These are phyloP conservation scores for Eristalis intricaria DNA, from an alignment of 2,888 invertebrate genomes.

Conservation along the genomic window DNA sequence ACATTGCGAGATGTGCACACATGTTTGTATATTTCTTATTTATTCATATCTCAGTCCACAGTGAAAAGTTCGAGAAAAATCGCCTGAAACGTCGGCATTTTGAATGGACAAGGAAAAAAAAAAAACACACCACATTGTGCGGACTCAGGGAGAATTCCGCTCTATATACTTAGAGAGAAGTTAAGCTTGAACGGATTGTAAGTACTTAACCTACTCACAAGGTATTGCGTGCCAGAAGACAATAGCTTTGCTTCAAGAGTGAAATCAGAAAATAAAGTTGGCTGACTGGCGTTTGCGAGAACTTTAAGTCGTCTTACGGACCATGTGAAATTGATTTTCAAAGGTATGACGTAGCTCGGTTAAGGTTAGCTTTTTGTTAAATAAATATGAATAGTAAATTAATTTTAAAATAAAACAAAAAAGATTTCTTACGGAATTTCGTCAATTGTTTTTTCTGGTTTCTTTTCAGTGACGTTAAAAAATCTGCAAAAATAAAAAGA, in stretches of 20 bases:
- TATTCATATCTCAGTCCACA: not conserved
- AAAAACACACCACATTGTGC: not conserved
- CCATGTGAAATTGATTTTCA: slow-evolving; percentile 6
- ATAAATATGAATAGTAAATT: not conserved
- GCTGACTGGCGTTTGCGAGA: not conserved
- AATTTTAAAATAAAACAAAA: not conserved
- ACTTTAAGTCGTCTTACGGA: slow-evolving; percentile 1
- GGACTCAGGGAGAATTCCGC: not conserved
- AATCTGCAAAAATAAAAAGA: slow-evolving; percentile 39
- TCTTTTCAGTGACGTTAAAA: slow-evolving; percentile 39
- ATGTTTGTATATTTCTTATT: not conserved
- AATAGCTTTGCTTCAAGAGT: not conserved
- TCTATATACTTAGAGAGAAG: not conserved
- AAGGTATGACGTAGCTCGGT: not conserved
- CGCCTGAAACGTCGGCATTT: not conserved
- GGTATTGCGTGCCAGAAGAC: slow-evolving; percentile 26
- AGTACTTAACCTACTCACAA: not conserved
- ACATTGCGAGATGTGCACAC: not conserved
- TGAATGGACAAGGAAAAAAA: not conserved
- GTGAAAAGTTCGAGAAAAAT: not conserved
- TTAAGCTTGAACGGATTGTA: not conserved
- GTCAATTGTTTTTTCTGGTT: slow-evolving; percentile 33
- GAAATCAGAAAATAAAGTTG: slow-evolving; percentile 18
- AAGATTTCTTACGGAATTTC: slow-evolving; percentile 48
- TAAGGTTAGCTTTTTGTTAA: not conserved